Percentiles rank a stretch among this genome's conserved stretches.
phyloP scores from a whole-genome alignment of 2,113 vertebrate genomes.

The Pseudopodoces humilis region DNA sequence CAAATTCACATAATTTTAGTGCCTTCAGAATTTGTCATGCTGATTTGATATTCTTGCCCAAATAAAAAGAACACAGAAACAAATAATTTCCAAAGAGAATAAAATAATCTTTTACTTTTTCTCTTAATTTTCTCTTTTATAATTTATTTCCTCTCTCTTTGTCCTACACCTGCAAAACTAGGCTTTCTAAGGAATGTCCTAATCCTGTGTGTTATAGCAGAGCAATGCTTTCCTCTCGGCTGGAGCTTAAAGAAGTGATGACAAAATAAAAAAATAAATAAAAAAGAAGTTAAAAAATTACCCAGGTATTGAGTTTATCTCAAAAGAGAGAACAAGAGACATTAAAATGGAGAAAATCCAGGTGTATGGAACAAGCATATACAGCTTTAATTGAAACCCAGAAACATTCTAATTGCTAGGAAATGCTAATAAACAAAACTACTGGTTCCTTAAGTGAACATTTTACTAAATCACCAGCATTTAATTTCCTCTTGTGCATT shows the following conservation, averaged over 20 bases:
- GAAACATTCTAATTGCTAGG: conserved; percentile 4
- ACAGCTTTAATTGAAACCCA: neutral
- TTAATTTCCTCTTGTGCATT: conserved; percentile 32
- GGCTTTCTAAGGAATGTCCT: neutral
- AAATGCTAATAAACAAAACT: conserved; percentile 15
- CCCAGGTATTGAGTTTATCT: neutral
- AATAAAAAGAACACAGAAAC: neutral
- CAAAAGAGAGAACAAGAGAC: neutral
- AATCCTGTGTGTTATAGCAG: neutral
- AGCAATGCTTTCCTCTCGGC: neutral
- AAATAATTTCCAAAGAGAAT: neutral
- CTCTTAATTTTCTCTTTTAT: neutral
- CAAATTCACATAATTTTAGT: rapidly evolving
- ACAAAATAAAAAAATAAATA: neutral
- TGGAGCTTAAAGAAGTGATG: neutral
- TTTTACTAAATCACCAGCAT: conserved; percentile 33
- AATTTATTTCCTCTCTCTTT: neutral
- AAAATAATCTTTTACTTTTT: neutral
- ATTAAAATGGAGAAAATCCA: neutral
- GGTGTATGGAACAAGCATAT: neutral
- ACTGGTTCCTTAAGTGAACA: conserved; percentile 2
- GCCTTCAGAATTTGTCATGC: neutral
- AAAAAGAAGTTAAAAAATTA: neutral
- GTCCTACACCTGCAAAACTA: neutral
- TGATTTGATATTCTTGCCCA: neutral